A percentile compares a stretch with the other conserved stretches of the same genome.
Conservation (phyloP, 2,797 vertebrate species). For the Heterohyrax brucei region DNA sequence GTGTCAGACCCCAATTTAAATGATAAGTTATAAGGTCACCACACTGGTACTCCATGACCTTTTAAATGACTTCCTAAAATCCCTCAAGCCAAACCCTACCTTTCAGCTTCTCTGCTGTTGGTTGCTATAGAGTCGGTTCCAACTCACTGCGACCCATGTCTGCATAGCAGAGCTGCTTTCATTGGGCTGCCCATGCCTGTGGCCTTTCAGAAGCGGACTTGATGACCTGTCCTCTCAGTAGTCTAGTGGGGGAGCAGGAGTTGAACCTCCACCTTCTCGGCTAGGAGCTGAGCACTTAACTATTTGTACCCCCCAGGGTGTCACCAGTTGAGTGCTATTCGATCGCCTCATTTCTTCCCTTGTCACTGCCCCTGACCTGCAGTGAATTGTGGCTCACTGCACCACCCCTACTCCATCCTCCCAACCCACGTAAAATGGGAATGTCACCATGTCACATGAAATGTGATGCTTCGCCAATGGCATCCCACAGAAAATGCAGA, state of each 20-base stretch:
- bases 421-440: not conserved
- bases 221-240: not conserved
- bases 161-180: not conserved
- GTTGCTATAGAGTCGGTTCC: not conserved
- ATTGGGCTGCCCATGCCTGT: not conserved
- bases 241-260: not conserved
- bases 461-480: not conserved
- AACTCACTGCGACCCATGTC: not conserved
- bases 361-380: not conserved
- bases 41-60: not conserved
- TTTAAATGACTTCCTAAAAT: not conserved
- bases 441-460: not conserved
- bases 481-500: constrained; percentile 4
- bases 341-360: not conserved
- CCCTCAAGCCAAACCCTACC: not conserved
- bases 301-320: not conserved
- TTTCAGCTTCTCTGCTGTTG: not conserved
- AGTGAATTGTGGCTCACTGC: not conserved
- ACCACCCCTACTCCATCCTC: not conserved
- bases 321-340: not conserved
- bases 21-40: not conserved
- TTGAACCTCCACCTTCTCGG: not conserved
- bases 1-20: not conserved
- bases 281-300: not conserved
- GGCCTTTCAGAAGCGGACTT: not conserved